Conservation (phyloP, 2,888 invertebrate genomes). For the Tanaodytes sp. region DNA sequence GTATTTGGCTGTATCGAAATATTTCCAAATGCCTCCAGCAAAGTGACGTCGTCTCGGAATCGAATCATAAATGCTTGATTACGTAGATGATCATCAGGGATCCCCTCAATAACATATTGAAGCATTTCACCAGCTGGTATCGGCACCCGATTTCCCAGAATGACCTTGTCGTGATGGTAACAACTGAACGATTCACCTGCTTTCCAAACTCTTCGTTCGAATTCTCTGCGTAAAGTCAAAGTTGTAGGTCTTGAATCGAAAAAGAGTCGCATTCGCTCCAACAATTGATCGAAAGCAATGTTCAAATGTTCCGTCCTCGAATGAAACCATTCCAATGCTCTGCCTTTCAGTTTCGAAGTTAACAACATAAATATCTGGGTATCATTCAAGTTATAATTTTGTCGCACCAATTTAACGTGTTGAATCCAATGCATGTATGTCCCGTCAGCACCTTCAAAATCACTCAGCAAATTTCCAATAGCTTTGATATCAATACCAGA, state of each 20-base stretch:
- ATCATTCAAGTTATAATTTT: conserved; percentile 28
- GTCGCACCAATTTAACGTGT: conserved; percentile 28
- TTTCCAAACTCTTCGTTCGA: conserved; percentile 50
- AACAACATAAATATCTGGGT: conserved; percentile 31
- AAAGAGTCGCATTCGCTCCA: conserved; percentile 21
- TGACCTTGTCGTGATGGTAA: conserved; percentile 53
- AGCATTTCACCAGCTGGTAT: conserved; percentile 41
- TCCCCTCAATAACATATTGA: conserved; percentile 49
- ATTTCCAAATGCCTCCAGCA: conserved; percentile 21
- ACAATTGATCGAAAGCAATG: conserved; percentile 14
- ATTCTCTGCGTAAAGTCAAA: conserved; percentile 33
- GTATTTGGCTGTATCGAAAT: neutral
- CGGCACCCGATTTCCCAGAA: conserved; percentile 47
- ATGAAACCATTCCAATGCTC: conserved; percentile 46
- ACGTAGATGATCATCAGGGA: conserved; percentile 33
- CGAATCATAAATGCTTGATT: conserved; percentile 45
- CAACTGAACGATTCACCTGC: conserved; percentile 38
- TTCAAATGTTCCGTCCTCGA: conserved; percentile 39
- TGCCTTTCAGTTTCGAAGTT: conserved; percentile 22
- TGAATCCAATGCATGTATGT: conserved; percentile 33
- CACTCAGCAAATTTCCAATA: conserved; percentile 26
- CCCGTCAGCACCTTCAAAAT: conserved; percentile 25
- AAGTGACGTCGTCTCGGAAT: conserved; percentile 19
- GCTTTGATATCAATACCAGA: neutral
- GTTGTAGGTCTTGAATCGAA: conserved; percentile 42